Evolutionary conservation across 2,888 invertebrate genomes (phyloP).

Genomic region (Esperia sulphurella): DNA sequence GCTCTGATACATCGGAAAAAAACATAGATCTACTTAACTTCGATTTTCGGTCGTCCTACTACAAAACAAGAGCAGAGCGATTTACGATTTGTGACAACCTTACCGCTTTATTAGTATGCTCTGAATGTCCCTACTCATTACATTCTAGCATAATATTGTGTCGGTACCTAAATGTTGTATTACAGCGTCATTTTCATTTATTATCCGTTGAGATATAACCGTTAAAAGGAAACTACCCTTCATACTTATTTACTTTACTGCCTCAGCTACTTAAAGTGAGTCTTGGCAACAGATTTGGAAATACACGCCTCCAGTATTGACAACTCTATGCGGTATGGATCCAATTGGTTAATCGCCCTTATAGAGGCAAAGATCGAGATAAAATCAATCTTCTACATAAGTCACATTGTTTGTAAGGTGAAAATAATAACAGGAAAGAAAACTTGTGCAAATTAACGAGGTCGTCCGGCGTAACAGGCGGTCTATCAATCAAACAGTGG

Average conservation of each 20-base stretch:
- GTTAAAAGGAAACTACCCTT: no score
- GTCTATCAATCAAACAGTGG: slow-evolving; percentile 65
- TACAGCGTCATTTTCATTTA: no score
- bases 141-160: background rate
- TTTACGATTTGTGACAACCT: background rate
- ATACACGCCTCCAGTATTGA: no score
- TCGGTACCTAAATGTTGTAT: no score
- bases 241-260: no score
- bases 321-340: no score
- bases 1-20: no score
- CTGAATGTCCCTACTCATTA: background rate
- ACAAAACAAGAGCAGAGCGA: background rate
- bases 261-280: no score
- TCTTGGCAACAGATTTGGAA: no score
- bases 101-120: background rate
- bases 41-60: background rate
- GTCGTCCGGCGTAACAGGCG: slow-evolving; percentile 62
- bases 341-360: no score
- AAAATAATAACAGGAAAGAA: slow-evolving; percentile 46
- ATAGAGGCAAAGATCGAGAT: background rate
- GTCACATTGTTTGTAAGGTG: slow-evolving; percentile 22
- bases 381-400: slow-evolving; percentile 15
- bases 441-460: slow-evolving; percentile 53
- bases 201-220: no score
- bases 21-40: no score